Evolutionary conservation across 2,113 vertebrate genomes (phyloP), one percentile per base, ranked within the genome.

Genomic region (Indicator indicator): DNA sequence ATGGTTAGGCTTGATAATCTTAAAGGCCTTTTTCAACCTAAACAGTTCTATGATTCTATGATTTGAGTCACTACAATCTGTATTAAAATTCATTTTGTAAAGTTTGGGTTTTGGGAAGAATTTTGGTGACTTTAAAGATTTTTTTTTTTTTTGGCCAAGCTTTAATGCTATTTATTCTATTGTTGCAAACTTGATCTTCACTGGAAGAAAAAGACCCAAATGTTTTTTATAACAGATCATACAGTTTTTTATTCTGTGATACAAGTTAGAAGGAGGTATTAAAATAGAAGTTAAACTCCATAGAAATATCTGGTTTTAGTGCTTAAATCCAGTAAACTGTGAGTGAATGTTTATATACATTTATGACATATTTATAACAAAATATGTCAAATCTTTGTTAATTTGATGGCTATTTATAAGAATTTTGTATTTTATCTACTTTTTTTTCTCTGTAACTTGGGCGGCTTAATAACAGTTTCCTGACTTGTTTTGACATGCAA

Each of bases 11-110:
- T 68, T 15, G 19, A 11, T 48, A 21, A 21, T 67, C 40, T 44
- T 67, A 44, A n/a, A 68, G 28, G 42, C 23, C 42, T 68, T 46
- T 68, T 48, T 21, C 44, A 26, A 69, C 46, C 32, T 21, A 50
- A 69, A 27, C 11, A 12, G 16, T 52, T 68, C 38, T 13, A 30
- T 24, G 8, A 28, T 32, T 67, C 40, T n/a, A 48, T 33, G 14
- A 62, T 58, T 71, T 28, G 87, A 96, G 80, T 64, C 75, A n/a
- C 90, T 63, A 48, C 27, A 68, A 44, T 85, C 72, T 6, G 5
- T 67, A 70, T 59, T 59, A 60, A 91, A 86, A 52, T 94, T 87
- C 50, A 50, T 93, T 96, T 96, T 88, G 36, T 93, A 93, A 95
- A 86, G 38, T 23, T 84, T 50, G 2, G 30, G 63, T 83, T 86